These are phyloP conservation scores for Polyploca ridens DNA, from an alignment of 2,888 invertebrate genomes.

Conservation along the genomic window DNA sequence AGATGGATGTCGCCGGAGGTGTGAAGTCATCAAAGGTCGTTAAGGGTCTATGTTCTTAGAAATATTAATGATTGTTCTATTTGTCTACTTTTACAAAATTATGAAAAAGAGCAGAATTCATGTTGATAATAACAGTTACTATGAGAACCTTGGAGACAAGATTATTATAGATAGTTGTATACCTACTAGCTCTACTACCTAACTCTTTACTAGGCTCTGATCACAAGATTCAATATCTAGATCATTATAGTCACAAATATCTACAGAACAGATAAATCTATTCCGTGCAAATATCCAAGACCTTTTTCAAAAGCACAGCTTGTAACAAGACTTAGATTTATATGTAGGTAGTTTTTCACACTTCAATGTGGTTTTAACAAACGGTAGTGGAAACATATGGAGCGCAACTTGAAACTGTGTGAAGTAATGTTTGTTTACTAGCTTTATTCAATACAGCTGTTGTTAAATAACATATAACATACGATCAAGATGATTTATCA, in stretches of 20 bases:
- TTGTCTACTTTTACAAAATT: not conserved
- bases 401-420: constrained; percentile 15
- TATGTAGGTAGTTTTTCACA: not conserved
- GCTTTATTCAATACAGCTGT: constrained; percentile 14
- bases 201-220: too few species aligned
- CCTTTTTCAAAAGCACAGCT: too few species aligned
- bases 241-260: too few species aligned
- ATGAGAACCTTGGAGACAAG: not conserved
- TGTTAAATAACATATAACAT: not conserved
- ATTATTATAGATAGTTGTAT: too few species aligned
- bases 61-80: constrained; percentile 19
- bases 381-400: constrained; percentile 8
- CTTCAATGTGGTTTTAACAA: constrained; percentile 11
- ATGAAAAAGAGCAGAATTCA: not conserved
- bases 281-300: too few species aligned
- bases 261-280: too few species aligned
- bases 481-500: not conserved
- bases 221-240: too few species aligned
- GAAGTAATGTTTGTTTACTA: constrained; percentile 11
- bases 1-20: constrained; percentile 71
- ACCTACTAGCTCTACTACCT: too few species aligned
- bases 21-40: constrained; percentile 57
- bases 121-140: not conserved
- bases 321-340: not conserved
- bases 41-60: constrained; percentile 43